A percentile compares a stretch with the other conserved stretches of the same genome.
Conservation (phyloP, 2,113 vertebrate genomes). For the Cariama cristata region DNA sequence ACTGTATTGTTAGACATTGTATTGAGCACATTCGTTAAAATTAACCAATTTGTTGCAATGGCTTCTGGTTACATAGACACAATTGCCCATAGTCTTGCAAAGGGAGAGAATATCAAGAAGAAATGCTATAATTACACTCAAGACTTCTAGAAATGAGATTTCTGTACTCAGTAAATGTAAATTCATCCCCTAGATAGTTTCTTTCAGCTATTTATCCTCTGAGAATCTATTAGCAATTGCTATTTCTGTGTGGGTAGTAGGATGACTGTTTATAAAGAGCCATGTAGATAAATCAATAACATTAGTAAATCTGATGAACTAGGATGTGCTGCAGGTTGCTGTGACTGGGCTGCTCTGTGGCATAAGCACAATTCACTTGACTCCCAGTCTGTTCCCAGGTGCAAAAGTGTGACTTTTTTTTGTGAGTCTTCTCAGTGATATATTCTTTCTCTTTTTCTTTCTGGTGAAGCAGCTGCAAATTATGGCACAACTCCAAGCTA, state of each 20-base stretch:
- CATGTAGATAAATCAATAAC: constrained; percentile 19
- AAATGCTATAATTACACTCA: neutral
- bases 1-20: neutral
- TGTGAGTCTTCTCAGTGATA: neutral
- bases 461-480: neutral
- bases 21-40: constrained; percentile 11
- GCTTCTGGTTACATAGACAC: constrained; percentile 15
- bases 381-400: neutral
- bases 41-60: constrained; percentile 48
- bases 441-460: neutral
- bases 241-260: neutral
- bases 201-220: constrained; percentile 37
- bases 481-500: neutral
- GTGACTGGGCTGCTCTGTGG: neutral
- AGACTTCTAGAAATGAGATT: neutral
- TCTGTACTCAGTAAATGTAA: neutral
- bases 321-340: neutral
- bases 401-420: neutral
- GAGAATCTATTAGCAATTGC: constrained; percentile 11
- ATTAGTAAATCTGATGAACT: constrained; percentile 33
- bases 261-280: constrained; percentile 28
- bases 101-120: neutral
- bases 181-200: neutral
- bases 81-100: constrained; percentile 5
- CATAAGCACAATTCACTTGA: neutral